These are phyloP conservation scores for Tetheella fluctuosa DNA, from an alignment of 2,888 invertebrate species.

Conservation along the genomic window DNA sequence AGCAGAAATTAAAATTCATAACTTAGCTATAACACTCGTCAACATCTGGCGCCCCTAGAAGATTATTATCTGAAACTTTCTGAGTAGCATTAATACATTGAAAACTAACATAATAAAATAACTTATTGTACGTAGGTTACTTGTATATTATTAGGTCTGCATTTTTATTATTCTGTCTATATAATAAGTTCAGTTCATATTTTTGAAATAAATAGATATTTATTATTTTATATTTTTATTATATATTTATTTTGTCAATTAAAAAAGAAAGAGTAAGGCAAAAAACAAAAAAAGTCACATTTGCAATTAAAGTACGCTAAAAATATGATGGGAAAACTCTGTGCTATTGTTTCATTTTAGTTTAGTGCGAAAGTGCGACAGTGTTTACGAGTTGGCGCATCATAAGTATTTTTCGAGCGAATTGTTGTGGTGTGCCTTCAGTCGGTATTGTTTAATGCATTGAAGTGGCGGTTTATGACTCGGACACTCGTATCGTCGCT, in stretches of 20 bases:
- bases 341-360: neutral
- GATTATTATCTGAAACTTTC: constrained; percentile 69
- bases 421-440: constrained; percentile 28
- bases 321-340: neutral
- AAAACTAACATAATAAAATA: constrained; percentile 23
- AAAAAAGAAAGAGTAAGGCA: no score
- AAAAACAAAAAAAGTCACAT: neutral
- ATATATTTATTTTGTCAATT: no score
- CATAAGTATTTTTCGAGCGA: constrained; percentile 40
- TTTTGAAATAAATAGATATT: neutral
- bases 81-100: constrained; percentile 69
- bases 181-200: neutral
- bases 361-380: constrained; percentile 8
- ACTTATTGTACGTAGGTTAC: neutral
- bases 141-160: neutral
- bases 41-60: constrained; percentile 73
- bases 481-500: constrained; percentile 44
- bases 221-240: no score
- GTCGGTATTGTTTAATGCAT: constrained; percentile 62
- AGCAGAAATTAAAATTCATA: constrained; percentile 79
- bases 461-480: constrained; percentile 71
- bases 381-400: constrained; percentile 45
- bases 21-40: constrained; percentile 73
- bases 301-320: neutral
- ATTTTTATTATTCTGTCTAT: neutral